These are phyloP conservation scores for Adrianichthys oophorus DNA, from an alignment of 2,797 vertebrate species.

Conservation along the genomic window DNA sequence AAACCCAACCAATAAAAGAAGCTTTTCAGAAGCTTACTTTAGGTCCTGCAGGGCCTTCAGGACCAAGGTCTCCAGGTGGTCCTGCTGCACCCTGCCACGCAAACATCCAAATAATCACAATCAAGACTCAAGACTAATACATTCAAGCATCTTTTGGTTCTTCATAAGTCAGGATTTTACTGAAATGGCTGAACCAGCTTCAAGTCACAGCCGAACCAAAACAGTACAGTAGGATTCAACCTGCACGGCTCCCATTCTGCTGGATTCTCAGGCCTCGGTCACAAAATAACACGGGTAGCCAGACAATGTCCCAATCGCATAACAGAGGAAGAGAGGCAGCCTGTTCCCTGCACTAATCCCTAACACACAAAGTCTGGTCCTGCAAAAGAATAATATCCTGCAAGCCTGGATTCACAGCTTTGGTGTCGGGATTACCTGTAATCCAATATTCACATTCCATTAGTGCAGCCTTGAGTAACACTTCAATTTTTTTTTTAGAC, in stretches of 20 bases:
- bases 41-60: slow-evolving; percentile 80
- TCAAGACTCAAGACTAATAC: too few relatives aligned
- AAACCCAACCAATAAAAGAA: not conserved
- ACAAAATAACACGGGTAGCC: slow-evolving; percentile 49
- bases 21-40: slow-evolving; percentile 78
- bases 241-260: slow-evolving; percentile 43
- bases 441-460: slow-evolving; percentile 83
- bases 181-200: slow-evolving; percentile 2
- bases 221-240: slow-evolving; percentile 16
- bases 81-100: slow-evolving; percentile 79
- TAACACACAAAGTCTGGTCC: slow-evolving; percentile 71
- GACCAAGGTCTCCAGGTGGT: slow-evolving; percentile 81
- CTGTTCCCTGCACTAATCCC: slow-evolving; percentile 70
- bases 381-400: slow-evolving; percentile 78
- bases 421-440: slow-evolving; percentile 73
- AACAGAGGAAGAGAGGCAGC: slow-evolving; percentile 56
- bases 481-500: slow-evolving; percentile 44
- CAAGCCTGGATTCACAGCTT: slow-evolving; percentile 75
- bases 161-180: too few relatives aligned
- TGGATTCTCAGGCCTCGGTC: slow-evolving; percentile 47
- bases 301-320: slow-evolving; percentile 56
- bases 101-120: not conserved
- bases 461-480: slow-evolving; percentile 69
- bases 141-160: too few relatives aligned
- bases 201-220: slow-evolving; percentile 19